A percentile compares a stretch with the other conserved stretches of the same genome.
Conservation (phyloP, 2,888 invertebrate species). For the Eupithecia exiguata region DNA sequence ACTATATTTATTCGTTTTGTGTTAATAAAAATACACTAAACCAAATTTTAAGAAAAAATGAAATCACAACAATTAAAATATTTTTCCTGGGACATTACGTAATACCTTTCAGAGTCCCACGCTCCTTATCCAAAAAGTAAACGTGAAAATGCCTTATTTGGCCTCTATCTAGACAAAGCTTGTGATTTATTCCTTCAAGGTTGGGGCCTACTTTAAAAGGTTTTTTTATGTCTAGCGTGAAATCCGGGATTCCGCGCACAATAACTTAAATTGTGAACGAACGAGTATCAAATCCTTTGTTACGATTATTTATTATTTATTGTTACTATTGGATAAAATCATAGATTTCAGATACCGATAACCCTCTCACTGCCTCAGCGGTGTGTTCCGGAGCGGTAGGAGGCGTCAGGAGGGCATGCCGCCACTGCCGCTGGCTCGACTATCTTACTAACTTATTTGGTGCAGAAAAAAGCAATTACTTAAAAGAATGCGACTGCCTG, state of each 20-base stretch:
- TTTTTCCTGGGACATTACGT: not conserved
- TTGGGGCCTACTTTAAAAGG: slow-evolving; percentile 34
- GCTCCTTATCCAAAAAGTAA: slow-evolving; percentile 4
- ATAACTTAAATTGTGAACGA: slow-evolving; percentile 36
- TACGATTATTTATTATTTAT: not conserved
- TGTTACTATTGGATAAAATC: too few species aligned
- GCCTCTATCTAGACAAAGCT: slow-evolving; percentile 40
- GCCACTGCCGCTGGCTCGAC: too few species aligned
- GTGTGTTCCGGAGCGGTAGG: not conserved
- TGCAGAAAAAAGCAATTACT: not conserved
- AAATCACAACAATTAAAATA: not conserved
- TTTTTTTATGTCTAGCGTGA: slow-evolving; percentile 43
- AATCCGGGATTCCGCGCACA: slow-evolving; percentile 42
- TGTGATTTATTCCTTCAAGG: slow-evolving; percentile 42
- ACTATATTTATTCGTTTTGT: not conserved
- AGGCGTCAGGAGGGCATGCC: too few species aligned
- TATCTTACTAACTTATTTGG: not conserved
- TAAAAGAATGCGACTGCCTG: not conserved
- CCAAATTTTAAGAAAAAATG: not conserved
- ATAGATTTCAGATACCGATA: not conserved
- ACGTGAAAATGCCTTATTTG: not conserved
- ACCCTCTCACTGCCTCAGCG: not conserved
- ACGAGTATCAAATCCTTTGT: slow-evolving; percentile 23
- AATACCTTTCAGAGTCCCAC: not conserved
- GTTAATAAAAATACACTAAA: too few species aligned